Conservation (phyloP, 2,797 vertebrate genomes). For the Cygnus olor region DNA sequence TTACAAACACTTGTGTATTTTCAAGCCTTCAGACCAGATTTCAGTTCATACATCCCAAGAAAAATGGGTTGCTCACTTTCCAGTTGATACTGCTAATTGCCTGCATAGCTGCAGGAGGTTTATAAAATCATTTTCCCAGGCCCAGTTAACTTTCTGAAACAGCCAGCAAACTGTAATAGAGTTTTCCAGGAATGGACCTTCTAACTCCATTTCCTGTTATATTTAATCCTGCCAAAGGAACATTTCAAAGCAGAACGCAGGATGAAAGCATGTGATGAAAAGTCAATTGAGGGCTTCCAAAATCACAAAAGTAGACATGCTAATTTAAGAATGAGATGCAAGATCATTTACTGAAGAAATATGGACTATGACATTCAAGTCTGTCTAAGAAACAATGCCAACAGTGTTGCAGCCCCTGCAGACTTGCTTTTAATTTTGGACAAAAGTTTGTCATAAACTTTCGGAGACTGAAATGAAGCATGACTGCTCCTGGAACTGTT, state of each 20-base stretch:
- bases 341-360: conserved; percentile 6
- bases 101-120: not conserved
- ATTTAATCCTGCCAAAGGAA: conserved; percentile 9
- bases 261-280: not conserved
- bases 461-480: not conserved
- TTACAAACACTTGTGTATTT: not conserved
- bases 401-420: not conserved
- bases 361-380: not conserved
- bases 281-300: not conserved
- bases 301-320: not conserved
- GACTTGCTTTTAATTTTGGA: not conserved
- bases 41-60: not conserved
- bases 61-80: not conserved
- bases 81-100: not conserved
- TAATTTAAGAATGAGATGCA: not conserved
- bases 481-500: not conserved
- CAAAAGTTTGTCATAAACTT: not conserved
- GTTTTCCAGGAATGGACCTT: conserved; percentile 43
- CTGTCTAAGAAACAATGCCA: not conserved
- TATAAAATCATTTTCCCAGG: conserved; percentile 13
- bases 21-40: not conserved
- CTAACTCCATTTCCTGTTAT: conserved; percentile 24
- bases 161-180: not conserved
- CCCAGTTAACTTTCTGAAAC: conserved; percentile 1
- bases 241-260: conserved; percentile 2